These are phyloP conservation scores for Gari tellinella DNA, from an alignment of 2,888 invertebrate species.

Conservation along the genomic window DNA sequence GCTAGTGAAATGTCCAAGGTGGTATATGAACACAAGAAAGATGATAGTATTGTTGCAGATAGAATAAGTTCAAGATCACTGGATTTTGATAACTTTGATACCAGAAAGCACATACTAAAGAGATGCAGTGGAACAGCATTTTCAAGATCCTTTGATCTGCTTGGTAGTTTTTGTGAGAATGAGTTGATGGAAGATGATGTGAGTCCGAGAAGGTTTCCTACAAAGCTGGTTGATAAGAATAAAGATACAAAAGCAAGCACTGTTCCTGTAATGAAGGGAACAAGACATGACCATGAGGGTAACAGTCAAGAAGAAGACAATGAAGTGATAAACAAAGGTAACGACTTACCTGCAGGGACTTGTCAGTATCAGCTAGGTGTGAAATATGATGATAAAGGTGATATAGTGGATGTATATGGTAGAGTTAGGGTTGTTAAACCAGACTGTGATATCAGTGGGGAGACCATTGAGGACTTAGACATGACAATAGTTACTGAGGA, in stretches of 20 bases:
- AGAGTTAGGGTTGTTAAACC: background rate
- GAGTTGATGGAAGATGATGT: background rate
- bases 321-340: too few relatives aligned
- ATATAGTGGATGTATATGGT: conserved; percentile 27
- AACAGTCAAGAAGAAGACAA: too few relatives aligned
- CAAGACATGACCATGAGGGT: too few relatives aligned
- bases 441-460: too few relatives aligned
- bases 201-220: background rate
- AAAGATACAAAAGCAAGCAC: too few relatives aligned
- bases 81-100: conserved; percentile 42
- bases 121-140: conserved; percentile 30
- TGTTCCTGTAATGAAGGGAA: too few relatives aligned
- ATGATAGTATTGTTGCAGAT: background rate
- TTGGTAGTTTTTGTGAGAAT: background rate
- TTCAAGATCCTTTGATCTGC: conserved; percentile 42
- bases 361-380: conserved; percentile 22
- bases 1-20: too few relatives aligned
- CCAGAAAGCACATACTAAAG: conserved; percentile 41
- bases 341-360: background rate
- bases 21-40: background rate
- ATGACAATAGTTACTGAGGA: too few relatives aligned
- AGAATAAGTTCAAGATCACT: conserved; percentile 26
- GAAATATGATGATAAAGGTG: conserved; percentile 14
- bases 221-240: too few relatives aligned
- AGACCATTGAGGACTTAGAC: too few relatives aligned